A percentile compares a stretch with the other conserved stretches of the same genome.
phyloP scores from a whole-genome alignment of 2,888 invertebrate genomes.

The Diaperis boleti region DNA sequence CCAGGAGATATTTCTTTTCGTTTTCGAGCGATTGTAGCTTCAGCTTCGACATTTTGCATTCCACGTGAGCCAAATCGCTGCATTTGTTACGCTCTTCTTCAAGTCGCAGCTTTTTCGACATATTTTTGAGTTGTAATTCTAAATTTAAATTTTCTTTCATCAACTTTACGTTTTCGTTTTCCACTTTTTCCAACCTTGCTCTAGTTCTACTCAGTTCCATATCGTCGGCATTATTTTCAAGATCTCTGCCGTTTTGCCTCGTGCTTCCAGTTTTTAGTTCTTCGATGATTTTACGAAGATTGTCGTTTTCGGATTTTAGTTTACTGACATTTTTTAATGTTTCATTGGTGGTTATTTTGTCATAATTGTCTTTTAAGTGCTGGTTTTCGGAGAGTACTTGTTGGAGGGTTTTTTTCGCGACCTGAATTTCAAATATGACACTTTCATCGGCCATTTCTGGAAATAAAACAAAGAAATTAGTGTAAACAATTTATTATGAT shows the following conservation, averaged over 20 bases:
- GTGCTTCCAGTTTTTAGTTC: slow-evolving; percentile 2
- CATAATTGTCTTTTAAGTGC: slow-evolving; percentile 32
- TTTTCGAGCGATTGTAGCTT: slow-evolving; percentile 29
- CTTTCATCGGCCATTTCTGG: slow-evolving; percentile 30
- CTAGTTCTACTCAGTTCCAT: slow-evolving; percentile 7
- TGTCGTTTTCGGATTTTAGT: slow-evolving; percentile 8
- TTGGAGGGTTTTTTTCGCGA: slow-evolving; percentile 31
- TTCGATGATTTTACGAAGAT: slow-evolving; percentile 7
- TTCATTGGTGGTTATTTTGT: slow-evolving; percentile 17
- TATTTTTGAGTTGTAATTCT: slow-evolving; percentile 9
- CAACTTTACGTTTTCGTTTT: slow-evolving; percentile 23
- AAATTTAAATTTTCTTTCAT: slow-evolving; percentile 28
- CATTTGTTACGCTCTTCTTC: slow-evolving; percentile 25
- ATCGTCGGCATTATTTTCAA: too few species aligned
- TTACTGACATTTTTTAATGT: slow-evolving; percentile 3
- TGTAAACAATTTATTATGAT: too few species aligned
- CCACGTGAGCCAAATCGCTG: slow-evolving; percentile 31
- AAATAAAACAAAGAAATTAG: too few species aligned
- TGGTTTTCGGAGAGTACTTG: slow-evolving; percentile 37
- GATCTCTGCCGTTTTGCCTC: not conserved
- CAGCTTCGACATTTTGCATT: slow-evolving; percentile 35
- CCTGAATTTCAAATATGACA: slow-evolving; percentile 41
- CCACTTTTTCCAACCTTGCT: not conserved
- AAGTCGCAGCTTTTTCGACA: slow-evolving; percentile 13
- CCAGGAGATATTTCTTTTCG: slow-evolving; percentile 34